Conservation (phyloP, 2,113 vertebrate genomes). For the Calyptommatus sinebrachiatus region DNA sequence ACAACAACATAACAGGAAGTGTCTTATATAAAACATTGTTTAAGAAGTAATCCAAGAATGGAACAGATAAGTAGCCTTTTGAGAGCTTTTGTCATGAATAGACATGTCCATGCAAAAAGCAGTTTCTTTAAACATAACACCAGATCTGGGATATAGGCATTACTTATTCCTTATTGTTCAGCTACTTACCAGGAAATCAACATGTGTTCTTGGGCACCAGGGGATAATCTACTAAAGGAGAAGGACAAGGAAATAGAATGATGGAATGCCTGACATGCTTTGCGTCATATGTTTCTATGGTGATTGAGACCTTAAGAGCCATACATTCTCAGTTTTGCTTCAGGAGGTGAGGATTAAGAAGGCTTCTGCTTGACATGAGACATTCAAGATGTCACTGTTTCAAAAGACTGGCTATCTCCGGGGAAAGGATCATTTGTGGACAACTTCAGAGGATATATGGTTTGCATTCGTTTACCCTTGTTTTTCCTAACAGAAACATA, state of each 20-base stretch:
- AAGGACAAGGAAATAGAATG: constrained; percentile 19
- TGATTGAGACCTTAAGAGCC: constrained; percentile 14
- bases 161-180: not conserved
- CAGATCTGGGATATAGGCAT: not conserved
- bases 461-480: not conserved
- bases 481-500: not conserved
- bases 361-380: not conserved
- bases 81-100: not conserved
- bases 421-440: not conserved
- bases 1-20: not conserved
- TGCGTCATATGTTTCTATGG: constrained; percentile 2
- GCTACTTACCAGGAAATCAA: not conserved
- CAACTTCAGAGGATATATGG: not conserved
- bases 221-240: not conserved
- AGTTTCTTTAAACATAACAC: not conserved
- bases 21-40: not conserved
- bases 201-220: not conserved
- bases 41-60: not conserved
- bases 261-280: constrained; percentile 1
- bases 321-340: not conserved
- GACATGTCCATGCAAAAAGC: not conserved
- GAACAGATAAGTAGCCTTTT: not conserved
- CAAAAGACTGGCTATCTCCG: not conserved
- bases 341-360: not conserved
- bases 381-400: not conserved